phyloP scores from a whole-genome alignment of 2,113 vertebrate genomes.

The Prunella fulvescens region DNA sequence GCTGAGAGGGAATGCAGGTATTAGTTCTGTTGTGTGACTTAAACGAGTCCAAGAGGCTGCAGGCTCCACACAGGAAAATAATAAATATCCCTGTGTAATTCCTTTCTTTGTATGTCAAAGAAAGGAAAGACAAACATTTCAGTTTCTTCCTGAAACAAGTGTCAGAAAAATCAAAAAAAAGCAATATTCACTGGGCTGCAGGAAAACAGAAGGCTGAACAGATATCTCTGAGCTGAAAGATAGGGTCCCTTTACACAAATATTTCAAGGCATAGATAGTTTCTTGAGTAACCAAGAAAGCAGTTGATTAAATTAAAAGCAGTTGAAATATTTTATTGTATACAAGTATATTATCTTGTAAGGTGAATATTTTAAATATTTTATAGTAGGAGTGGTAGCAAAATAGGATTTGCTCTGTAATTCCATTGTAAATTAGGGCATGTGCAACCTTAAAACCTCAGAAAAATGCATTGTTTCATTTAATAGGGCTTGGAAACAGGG shows the following conservation, averaged over 20 bases:
- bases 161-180: conserved; percentile 48
- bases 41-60: background rate
- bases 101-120: background rate
- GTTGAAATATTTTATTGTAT: conserved; percentile 39
- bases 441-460: conserved; percentile 13
- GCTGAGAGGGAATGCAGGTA: rapidly evolving
- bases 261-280: background rate
- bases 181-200: background rate
- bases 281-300: background rate
- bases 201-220: conserved; percentile 27
- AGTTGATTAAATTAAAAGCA: conserved; percentile 38
- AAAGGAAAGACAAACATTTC: background rate
- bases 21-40: background rate
- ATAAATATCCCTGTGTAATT: background rate
- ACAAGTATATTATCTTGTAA: background rate
- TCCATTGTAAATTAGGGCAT: conserved; percentile 21
- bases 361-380: conserved; percentile 32
- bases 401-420: conserved; percentile 62
- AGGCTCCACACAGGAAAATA: background rate
- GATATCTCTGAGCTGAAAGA: conserved; percentile 46
- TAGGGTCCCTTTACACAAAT: background rate
- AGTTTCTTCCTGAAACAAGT: conserved; percentile 23
- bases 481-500: conserved; percentile 9
- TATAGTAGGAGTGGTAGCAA: conserved; percentile 30
- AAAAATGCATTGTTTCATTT: conserved; percentile 27